phyloP scores from a whole-genome alignment of 2,888 invertebrate species.

The Polia nebulosa region DNA sequence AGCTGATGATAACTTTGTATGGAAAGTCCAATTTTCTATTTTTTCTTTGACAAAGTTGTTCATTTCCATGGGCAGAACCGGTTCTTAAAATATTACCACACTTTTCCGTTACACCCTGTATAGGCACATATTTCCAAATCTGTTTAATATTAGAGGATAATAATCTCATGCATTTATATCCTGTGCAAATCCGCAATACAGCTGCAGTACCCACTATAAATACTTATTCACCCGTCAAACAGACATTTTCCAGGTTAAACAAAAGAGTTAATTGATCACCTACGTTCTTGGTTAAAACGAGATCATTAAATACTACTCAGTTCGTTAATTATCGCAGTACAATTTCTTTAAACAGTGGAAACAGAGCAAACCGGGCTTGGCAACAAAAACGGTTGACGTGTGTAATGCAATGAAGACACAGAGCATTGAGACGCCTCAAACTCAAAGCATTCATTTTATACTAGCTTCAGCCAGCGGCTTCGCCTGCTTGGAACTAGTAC shows the following conservation, averaged over 20 bases:
- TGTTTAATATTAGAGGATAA: background rate
- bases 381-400: constrained; percentile 47
- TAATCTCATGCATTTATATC: background rate
- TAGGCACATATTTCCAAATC: background rate
- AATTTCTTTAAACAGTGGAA: constrained; percentile 17
- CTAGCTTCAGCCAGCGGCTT: too few species aligned
- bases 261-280: constrained; percentile 21
- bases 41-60: too few species aligned
- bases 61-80: too few species aligned
- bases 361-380: background rate
- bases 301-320: constrained; percentile 36
- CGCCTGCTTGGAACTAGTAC: too few species aligned
- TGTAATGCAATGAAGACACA: constrained; percentile 25
- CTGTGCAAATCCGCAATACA: background rate
- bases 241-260: background rate
- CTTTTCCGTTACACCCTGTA: too few species aligned
- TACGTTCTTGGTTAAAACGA: constrained; percentile 11
- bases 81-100: too few species aligned
- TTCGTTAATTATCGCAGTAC: constrained; percentile 12
- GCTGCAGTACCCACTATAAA: background rate
- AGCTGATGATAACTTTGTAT: too few species aligned
- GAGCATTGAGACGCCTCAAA: background rate
- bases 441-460: too few species aligned
- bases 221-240: constrained; percentile 3
- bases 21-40: too few species aligned